A percentile compares a stretch with the other conserved stretches of the same genome.
phyloP scores from a whole-genome alignment of 2,888 invertebrate species.

The Heliconius ethilla region DNA sequence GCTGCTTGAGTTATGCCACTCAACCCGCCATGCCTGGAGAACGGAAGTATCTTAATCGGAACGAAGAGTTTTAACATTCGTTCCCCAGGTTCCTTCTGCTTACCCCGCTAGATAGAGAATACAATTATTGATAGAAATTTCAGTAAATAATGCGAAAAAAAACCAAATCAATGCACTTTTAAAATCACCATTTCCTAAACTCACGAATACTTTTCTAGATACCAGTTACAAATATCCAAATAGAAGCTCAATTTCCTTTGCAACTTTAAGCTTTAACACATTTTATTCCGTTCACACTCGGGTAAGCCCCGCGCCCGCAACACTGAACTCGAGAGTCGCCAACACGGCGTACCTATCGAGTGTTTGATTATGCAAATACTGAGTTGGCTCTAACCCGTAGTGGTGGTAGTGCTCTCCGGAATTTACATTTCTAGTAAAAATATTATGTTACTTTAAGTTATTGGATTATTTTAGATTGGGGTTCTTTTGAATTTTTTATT shows the following conservation, averaged over 20 bases:
- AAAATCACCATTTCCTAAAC: background rate
- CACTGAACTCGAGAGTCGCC: constrained; percentile 36
- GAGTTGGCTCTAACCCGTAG: constrained; percentile 48
- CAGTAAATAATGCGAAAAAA: background rate
- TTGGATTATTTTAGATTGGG: background rate
- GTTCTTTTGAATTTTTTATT: background rate
- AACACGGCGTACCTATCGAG: constrained; percentile 35
- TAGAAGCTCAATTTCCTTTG: background rate
- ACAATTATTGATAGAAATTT: background rate
- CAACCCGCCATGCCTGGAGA: no score
- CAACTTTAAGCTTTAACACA: constrained; percentile 15
- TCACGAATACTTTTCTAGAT: background rate
- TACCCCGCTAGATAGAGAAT: no score
- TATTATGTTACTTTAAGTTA: constrained; percentile 30
- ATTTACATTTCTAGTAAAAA: constrained; percentile 34
- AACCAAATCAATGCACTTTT: background rate
- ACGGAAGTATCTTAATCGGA: no score
- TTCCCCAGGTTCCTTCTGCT: no score
- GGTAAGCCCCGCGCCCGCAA: constrained; percentile 30
- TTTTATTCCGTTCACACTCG: constrained; percentile 30
- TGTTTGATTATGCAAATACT: constrained; percentile 48
- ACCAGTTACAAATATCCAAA: constrained; percentile 11
- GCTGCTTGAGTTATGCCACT: no score
- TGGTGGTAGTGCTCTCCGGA: constrained; percentile 40
- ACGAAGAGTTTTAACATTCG: no score